Percentiles rank a stretch among this genome's conserved stretches.
Evolutionary conservation across 2,797 vertebrate species (phyloP).

Genomic region (Phoeniculus purpureus): DNA sequence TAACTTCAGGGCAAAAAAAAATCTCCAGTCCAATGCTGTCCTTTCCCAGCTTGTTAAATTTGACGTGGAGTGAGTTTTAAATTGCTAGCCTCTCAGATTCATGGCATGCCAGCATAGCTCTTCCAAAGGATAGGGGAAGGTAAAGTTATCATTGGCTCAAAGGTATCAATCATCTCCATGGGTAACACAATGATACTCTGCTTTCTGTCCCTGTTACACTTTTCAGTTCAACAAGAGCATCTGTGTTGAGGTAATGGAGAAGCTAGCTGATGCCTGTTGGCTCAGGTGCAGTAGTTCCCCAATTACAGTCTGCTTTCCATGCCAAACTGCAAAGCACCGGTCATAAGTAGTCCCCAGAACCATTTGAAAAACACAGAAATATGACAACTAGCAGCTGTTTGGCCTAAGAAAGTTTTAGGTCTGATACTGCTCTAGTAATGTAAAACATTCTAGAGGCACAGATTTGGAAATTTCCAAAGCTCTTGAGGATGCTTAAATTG

Average conservation of each 20-base stretch:
- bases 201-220: background rate
- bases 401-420: background rate
- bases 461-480: background rate
- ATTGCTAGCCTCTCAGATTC: background rate
- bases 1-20: background rate
- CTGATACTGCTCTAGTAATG: background rate
- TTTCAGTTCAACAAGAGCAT: background rate
- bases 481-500: background rate
- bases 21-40: background rate
- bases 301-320: background rate
- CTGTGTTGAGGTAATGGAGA: background rate
- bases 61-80: background rate
- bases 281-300: background rate
- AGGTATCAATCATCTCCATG: background rate
- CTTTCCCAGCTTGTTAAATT: background rate
- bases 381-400: background rate
- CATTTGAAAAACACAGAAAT: background rate
- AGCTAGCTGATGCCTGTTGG: background rate
- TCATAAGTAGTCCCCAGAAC: background rate
- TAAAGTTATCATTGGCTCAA: background rate
- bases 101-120: background rate
- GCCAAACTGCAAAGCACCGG: background rate
- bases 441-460: background rate
- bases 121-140: background rate
- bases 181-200: background rate